Base-by-base conservation (phyloP, 2,888 invertebrate species). In the Allygus modestus region DNA sequence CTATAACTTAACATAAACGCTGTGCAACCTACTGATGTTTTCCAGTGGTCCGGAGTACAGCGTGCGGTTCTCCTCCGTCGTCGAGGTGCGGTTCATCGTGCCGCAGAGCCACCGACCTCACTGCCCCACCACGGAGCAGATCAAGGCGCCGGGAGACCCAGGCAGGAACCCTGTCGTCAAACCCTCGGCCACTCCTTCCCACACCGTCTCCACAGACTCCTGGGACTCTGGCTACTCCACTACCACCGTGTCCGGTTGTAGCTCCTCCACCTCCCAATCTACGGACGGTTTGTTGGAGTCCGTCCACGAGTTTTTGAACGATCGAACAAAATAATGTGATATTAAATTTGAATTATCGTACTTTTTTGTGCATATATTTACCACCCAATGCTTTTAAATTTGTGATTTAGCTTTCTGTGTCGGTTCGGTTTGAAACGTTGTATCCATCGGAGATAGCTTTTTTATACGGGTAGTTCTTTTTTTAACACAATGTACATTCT, bases 81-180 rank as follows among this genome's bases (percentile, higher is more conserved):
- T 77, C 0, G 15, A 9, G 46, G 75, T 77, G 46, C 26, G 51
- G 15, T 46, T 15, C 28, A 46, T 77, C 75, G 15, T 1, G 2
- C 75, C 75, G 5, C 9, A 1, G 26, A 77, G 17, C 28, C 46
- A 77, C 75, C 26, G 7, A 0, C 17, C 17, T 0, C 26, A 46
- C 41, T 20, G 46, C n/a, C 46, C 11, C 15, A 43, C 41, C 9
- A 17, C 28, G 17, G 46, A 43, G 26, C 0, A 1, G 1, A 4
- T 77, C 17, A 46, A 26, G 5, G 43, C 75, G 2, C 75, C 75
- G 1, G 2, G 46, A 0, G 46, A 28, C 7, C 41, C 17, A 7
- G 75, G 46, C 5, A 4, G 41, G 7, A 77, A 77, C 46, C 75
- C 75, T 17, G 75, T 77, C 46, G 17, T 77, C 46, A 1, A 43